These are phyloP conservation scores for Mimachlamys varia DNA, from an alignment of 2,888 invertebrate species.

Conservation along the genomic window DNA sequence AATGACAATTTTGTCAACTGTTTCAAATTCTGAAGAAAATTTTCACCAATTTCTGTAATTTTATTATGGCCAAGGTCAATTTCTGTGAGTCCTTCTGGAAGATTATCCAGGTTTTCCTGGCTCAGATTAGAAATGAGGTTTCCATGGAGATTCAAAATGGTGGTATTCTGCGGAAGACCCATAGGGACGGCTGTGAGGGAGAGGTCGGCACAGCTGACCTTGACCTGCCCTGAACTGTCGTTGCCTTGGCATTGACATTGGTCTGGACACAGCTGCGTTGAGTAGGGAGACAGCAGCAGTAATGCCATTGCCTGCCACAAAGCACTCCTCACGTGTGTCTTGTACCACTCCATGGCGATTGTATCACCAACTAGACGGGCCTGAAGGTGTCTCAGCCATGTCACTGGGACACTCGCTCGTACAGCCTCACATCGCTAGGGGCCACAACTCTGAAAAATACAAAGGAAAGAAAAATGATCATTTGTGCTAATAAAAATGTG, in stretches of 20 bases:
- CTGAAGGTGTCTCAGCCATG: neutral
- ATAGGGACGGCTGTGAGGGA: conserved; percentile 57
- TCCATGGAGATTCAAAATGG: conserved; percentile 52
- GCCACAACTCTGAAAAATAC: neutral
- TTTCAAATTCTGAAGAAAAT: conserved; percentile 18
- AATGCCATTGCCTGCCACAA: neutral
- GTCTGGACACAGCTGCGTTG: conserved; percentile 49
- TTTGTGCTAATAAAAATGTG: neutral
- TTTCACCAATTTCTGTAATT: conserved; percentile 27
- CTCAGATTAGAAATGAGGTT: conserved; percentile 58
- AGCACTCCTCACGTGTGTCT: neutral
- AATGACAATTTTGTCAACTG: conserved; percentile 40
- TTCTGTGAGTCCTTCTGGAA: conserved; percentile 20
- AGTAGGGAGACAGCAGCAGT: neutral
- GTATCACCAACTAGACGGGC: neutral
- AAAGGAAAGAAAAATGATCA: neutral
- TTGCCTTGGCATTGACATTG: conserved; percentile 51
- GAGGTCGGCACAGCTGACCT: conserved; percentile 60
- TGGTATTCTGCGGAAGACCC: conserved; percentile 54
- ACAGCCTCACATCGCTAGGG: neutral
- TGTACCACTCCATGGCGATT: neutral
- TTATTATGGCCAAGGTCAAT: conserved; percentile 54
- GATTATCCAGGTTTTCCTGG: neutral
- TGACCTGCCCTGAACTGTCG: conserved; percentile 46
- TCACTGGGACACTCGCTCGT: neutral